Base-by-base conservation (phyloP, 2,888 invertebrate genomes). In the Oxystoma pomonae region DNA sequence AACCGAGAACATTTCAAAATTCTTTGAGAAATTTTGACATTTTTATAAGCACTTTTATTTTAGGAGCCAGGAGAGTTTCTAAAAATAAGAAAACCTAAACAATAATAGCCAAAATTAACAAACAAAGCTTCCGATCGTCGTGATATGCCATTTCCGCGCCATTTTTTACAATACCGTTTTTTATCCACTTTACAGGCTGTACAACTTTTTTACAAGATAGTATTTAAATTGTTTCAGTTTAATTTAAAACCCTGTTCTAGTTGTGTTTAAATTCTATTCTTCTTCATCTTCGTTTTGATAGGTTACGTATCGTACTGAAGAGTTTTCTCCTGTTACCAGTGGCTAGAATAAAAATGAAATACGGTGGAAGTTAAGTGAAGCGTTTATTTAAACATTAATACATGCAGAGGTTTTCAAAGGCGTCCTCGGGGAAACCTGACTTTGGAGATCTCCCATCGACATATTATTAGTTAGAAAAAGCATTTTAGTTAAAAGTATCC, bases 201-300 rank as follows among this genome's bases (percentile, higher is more conserved):
- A 35, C 3, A 35, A 35, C n/a, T 35, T 35, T 35, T 12, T 35
- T 35, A 35, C 35, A 35, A 35, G 12, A 3, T n/a, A n/a, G n/a
- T n/a, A n/a, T 35, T 35, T 35, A 35, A 35, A 3, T 7, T 12
- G 5, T 35, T 35, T 35, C 3, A 7, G 12, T 35, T 35, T 35
- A 12, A 35, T 35, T 35, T 35, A 12, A 35, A 35, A 35, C 35
- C 35, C n/a, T n/a, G n/a, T 35, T 35, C 12, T 35, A 35, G 3
- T 3, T 35, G 12, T 35, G 3, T 53, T 53, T 17, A 3, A 16
- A 7, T 16, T 76, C 79, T 85, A 87, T 77, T 90, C 89, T 67
- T 92, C 92, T 72, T 94, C 94, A 72, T 94, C 94, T 75, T 94
- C 94, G 79, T 94, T 94, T 80, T 94, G 92, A 82, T 96, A 97